Evolutionary conservation across 2,113 vertebrate species (phyloP), one percentile per base, ranked within the genome.

Genomic region (Vireo altiloquus): DNA sequence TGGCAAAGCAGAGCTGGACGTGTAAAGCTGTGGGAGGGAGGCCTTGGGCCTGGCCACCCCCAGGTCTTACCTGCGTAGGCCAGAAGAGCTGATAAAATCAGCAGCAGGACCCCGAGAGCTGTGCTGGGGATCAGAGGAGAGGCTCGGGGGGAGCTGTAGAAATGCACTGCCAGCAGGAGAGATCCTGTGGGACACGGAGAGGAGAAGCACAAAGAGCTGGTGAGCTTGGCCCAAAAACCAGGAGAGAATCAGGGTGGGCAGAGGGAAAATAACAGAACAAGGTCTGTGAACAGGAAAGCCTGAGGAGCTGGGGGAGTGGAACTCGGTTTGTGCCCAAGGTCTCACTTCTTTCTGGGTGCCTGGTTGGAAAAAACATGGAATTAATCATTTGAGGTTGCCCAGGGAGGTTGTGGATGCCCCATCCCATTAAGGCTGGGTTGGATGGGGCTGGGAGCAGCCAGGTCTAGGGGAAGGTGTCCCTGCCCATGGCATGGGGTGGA

Each of bases 61-160:
- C 1, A 22, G 9, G 5, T 15, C 97, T 83, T 95, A 99, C 99
- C 99, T 98, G 98, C 77, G 31, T 99, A 99, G 0, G 97, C 98
- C 95, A 99, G 54, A 9, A 99, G 96, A 25, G 96, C 90, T 0
- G 99, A 95, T 0, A 97, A 54, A 10, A 99, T 25, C 57, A 99
- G 89, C n/a, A 99, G 98, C n/a, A 99, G 95, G 60, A 98, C 65
- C 13, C 99, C 99, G 4, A 99, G 97, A 16, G 98, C 98, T 6
- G 98, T 98, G 64, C 95, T 64, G 81, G 98, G 97, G 90, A 99
- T 97, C 47, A 98, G 90, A 15, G 96, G 70, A 15, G 88, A 56
- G 5, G 89, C 95, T 24, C 97, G 61, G 10, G 91, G 61, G 24
- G 61, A 94, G 39, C 94, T 97, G 98, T 99, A 99, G 96, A 97